phyloP scores from a whole-genome alignment of 37 sponge, comb jelly and placozoan genomes.

The Aphrocallistes beatrix region DNA sequence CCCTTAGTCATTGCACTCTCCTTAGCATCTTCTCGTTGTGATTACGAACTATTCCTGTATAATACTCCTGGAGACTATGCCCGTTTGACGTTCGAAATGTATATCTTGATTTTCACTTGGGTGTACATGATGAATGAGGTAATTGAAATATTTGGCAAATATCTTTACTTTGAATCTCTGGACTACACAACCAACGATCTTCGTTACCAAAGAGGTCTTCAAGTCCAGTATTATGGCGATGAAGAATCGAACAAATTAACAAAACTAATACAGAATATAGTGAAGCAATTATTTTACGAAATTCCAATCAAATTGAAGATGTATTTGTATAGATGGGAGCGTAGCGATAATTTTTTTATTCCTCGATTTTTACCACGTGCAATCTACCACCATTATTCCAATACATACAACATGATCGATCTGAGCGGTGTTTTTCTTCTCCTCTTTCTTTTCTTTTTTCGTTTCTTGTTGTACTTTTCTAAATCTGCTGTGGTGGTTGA shows the following conservation, averaged over 20 bases:
- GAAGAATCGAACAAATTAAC: neutral
- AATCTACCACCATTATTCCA: neutral
- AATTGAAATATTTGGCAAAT: neutral
- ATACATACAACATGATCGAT: neutral
- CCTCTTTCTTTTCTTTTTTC: neutral
- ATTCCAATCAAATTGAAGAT: neutral
- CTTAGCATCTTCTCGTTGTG: neutral
- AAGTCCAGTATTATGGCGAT: neutral
- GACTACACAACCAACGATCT: neutral
- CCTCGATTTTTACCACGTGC: neutral
- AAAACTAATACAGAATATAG: neutral
- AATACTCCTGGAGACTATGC: neutral
- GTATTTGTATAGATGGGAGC: neutral
- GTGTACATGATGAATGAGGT: neutral
- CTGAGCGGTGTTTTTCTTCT: neutral
- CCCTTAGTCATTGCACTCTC: neutral
- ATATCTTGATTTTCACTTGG: neutral
- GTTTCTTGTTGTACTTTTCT: neutral
- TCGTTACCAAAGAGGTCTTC: neutral
- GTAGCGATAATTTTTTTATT: no score
- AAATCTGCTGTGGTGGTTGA: neutral
- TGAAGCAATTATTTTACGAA: neutral
- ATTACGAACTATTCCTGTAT: constrained; percentile 6
- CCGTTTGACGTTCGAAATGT: neutral
- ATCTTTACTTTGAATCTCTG: neutral